These are phyloP conservation scores for Cataglyphis altisquamis DNA, from an alignment of 2,888 invertebrate species.

Conservation along the genomic window DNA sequence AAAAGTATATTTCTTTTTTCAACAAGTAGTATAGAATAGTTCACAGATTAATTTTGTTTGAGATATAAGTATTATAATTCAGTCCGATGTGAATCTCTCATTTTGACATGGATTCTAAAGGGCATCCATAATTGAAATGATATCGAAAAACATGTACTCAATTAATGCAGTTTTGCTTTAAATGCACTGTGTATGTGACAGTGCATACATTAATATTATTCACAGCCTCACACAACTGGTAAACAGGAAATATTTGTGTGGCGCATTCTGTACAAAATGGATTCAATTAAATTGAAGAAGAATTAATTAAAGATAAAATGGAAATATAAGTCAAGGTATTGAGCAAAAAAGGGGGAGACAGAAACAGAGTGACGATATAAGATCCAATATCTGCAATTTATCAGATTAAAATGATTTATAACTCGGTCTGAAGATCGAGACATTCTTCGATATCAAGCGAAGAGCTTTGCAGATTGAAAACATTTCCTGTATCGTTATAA, in stretches of 20 bases:
- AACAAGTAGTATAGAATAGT: background rate
- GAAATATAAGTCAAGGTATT: background rate
- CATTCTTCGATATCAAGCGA: background rate
- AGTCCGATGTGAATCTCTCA: background rate
- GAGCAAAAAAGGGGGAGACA: background rate
- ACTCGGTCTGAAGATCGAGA: background rate
- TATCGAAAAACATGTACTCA: constrained; percentile 27
- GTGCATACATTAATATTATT: constrained; percentile 28
- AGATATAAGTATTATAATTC: background rate
- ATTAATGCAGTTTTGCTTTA: constrained; percentile 13
- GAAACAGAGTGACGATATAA: constrained; percentile 18
- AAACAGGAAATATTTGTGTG: constrained; percentile 47
- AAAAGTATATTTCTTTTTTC: background rate
- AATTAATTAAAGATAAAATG: constrained; percentile 52
- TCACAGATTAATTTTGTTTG: constrained; percentile 7
- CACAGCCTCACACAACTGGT: constrained; percentile 1
- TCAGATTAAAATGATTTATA: constrained; percentile 32
- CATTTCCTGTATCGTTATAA: background rate
- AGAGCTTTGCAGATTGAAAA: background rate
- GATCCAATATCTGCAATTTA: constrained; percentile 48
- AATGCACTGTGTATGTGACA: background rate
- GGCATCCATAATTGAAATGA: constrained; percentile 41
- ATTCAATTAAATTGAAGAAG: constrained; percentile 59
- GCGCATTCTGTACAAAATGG: constrained; percentile 19
- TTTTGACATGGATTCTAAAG: background rate